Evolutionary conservation across 2,797 vertebrate species (phyloP).

Genomic region (Rhyacichthys aspro): DNA sequence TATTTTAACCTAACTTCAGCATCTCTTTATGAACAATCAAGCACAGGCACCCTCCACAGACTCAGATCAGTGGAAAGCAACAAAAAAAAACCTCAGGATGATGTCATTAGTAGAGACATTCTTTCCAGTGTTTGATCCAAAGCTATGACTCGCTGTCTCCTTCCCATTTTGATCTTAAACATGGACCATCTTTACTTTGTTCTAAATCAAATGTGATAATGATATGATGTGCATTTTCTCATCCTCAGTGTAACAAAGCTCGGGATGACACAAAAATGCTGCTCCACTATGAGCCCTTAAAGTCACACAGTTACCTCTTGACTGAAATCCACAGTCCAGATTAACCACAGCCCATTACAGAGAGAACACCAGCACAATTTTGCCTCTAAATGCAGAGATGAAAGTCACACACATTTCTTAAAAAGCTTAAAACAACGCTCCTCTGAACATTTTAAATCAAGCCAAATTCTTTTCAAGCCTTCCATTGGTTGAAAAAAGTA

Average conservation of each 20-base stretch:
- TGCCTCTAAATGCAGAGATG: no score
- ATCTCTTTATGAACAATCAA: conserved; percentile 7
- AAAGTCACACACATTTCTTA: not conserved
- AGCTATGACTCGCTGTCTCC: conserved; percentile 28
- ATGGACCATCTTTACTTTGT: conserved; percentile 5
- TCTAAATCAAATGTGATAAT: no score
- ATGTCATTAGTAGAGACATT: conserved; percentile 77
- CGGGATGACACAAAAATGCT: conserved; percentile 18
- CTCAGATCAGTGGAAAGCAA: conserved; percentile 46
- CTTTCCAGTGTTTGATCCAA: conserved; percentile 79
- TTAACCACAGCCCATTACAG: no score
- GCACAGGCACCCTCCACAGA: conserved; percentile 3
- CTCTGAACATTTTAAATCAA: not conserved
- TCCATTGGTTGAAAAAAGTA: not conserved
- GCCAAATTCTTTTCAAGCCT: not conserved
- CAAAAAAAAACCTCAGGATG: conserved; percentile 63
- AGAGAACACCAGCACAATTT: no score
- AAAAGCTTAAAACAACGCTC: not conserved
- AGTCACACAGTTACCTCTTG: conserved; percentile 22
- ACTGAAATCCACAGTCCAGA: no score
- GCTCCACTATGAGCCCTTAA: conserved; percentile 26
- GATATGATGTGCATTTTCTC: no score
- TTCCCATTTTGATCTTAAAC: conserved; percentile 25
- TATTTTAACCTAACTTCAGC: not conserved
- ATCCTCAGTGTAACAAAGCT: not conserved